These are phyloP conservation scores for Balaenoptera acutorostrata DNA, from an alignment of 2,113 vertebrate species.

Conservation along the genomic window DNA sequence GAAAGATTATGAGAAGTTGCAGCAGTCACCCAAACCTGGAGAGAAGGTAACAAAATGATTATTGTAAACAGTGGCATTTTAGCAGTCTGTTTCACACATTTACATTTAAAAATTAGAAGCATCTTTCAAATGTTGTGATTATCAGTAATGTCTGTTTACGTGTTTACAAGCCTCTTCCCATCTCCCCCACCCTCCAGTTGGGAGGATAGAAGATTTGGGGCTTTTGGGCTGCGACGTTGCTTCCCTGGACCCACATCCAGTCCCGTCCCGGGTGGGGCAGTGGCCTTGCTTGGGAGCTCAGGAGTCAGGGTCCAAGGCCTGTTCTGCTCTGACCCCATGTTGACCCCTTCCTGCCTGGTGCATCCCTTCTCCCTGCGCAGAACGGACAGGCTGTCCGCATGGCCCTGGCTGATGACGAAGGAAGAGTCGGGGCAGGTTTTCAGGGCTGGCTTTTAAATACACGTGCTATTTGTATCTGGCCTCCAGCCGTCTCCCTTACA, in stretches of 20 bases:
- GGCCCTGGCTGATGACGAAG: neutral
- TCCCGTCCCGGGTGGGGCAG: neutral
- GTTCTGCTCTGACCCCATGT: rapidly evolving
- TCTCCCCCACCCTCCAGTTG: rapidly evolving
- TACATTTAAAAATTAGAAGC: neutral
- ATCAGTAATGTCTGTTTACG: rapidly evolving
- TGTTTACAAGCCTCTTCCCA: rapidly evolving
- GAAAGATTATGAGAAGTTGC: conserved; percentile 90
- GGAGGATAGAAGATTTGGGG: neutral
- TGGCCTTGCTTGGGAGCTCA: rapidly evolving
- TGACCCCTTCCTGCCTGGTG: rapidly evolving
- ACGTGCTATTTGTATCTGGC: rapidly evolving
- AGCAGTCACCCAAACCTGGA: conserved; percentile 77
- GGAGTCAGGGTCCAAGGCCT: neutral
- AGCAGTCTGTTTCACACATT: rapidly evolving
- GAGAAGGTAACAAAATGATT: conserved; percentile 83
- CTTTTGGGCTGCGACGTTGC: rapidly evolving
- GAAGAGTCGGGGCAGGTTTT: too few relatives aligned
- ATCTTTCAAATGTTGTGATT: rapidly evolving
- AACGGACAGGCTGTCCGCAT: rapidly evolving
- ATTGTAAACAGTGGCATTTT: rapidly evolving
- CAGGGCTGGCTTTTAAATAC: rapidly evolving
- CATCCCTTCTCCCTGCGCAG: rapidly evolving
- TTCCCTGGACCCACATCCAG: rapidly evolving
- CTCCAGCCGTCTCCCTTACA: rapidly evolving